Percentiles rank a stretch among this genome's conserved stretches.
Conservation (phyloP, 2,888 invertebrate species). For the Metalampra italica region DNA sequence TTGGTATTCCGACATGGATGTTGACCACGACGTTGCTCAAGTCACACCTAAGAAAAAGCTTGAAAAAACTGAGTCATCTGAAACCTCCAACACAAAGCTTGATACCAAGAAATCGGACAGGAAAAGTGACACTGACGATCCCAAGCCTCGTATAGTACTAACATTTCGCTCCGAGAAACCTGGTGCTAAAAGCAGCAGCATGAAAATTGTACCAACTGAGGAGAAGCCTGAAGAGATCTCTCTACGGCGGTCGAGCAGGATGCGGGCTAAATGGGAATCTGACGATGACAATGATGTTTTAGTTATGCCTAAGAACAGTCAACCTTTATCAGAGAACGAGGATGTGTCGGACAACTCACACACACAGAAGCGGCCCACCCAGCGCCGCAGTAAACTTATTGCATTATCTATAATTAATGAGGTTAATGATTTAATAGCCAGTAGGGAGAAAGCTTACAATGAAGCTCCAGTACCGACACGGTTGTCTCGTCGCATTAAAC, state of each 20-base stretch:
- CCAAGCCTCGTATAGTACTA: constrained; percentile 79
- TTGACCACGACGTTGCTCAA: constrained; percentile 43
- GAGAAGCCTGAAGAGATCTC: constrained; percentile 62
- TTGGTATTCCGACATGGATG: constrained; percentile 44
- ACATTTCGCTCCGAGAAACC: constrained; percentile 81
- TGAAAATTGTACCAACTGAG: constrained; percentile 71
- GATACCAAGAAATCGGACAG: constrained; percentile 44
- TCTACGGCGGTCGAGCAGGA: constrained; percentile 54
- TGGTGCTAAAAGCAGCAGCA: constrained; percentile 70
- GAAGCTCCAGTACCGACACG: constrained; percentile 56
- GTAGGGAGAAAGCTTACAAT: constrained; percentile 84
- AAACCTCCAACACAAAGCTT: constrained; percentile 39
- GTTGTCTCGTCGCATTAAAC: constrained; percentile 78
- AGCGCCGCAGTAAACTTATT: constrained; percentile 80
- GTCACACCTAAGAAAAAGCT: constrained; percentile 48
- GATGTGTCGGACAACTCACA: constrained; percentile 50
- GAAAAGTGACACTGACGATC: constrained; percentile 53
- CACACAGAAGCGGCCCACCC: constrained; percentile 80
- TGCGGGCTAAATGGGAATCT: constrained; percentile 52
- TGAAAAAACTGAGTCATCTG: constrained; percentile 39
- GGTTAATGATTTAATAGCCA: constrained; percentile 85
- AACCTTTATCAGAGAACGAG: constrained; percentile 56
- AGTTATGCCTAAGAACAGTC: constrained; percentile 42
- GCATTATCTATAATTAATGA: no score
- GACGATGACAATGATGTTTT: constrained; percentile 49